Evolutionary conservation across 2,888 invertebrate genomes (phyloP).

Genomic region (Athetis lepigone): DNA sequence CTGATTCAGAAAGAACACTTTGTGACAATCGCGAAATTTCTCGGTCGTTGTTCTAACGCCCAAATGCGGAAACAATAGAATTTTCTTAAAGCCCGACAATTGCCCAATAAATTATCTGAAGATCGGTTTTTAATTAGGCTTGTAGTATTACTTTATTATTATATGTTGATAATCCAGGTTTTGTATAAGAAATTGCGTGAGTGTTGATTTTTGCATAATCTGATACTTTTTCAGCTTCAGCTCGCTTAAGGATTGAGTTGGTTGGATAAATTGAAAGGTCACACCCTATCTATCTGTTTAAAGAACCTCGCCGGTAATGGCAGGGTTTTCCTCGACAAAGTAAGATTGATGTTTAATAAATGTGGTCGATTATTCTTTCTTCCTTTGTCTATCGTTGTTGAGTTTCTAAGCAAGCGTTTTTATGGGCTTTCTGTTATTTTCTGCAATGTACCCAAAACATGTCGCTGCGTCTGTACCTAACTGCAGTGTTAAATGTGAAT

Average conservation of each 20-base stretch:
- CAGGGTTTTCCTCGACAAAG: constrained; percentile 16
- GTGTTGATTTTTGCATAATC: background rate
- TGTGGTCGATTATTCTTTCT: constrained; percentile 28
- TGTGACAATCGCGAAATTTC: background rate
- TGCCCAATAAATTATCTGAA: too few relatives aligned
- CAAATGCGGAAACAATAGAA: background rate
- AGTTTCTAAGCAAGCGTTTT: background rate
- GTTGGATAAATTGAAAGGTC: constrained; percentile 13
- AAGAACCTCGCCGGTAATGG: constrained; percentile 16
- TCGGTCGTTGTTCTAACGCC: too few relatives aligned
- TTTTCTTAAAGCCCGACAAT: too few relatives aligned
- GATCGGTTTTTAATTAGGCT: background rate
- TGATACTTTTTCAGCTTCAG: background rate
- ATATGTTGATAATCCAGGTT: background rate
- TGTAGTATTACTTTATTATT: background rate
- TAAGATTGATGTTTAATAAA: constrained; percentile 32
- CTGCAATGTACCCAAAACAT: constrained; percentile 29
- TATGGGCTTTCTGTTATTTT: constrained; percentile 37
- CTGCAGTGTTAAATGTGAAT: constrained; percentile 62
- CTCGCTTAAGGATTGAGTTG: background rate
- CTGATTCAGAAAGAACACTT: constrained; percentile 28
- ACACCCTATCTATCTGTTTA: constrained; percentile 27
- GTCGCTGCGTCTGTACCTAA: constrained; percentile 47
- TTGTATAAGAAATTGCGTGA: background rate
- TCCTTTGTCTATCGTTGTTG: background rate